phyloP scores from a whole-genome alignment of 2,797 vertebrate species.

The Oreochromis mossambicus region DNA sequence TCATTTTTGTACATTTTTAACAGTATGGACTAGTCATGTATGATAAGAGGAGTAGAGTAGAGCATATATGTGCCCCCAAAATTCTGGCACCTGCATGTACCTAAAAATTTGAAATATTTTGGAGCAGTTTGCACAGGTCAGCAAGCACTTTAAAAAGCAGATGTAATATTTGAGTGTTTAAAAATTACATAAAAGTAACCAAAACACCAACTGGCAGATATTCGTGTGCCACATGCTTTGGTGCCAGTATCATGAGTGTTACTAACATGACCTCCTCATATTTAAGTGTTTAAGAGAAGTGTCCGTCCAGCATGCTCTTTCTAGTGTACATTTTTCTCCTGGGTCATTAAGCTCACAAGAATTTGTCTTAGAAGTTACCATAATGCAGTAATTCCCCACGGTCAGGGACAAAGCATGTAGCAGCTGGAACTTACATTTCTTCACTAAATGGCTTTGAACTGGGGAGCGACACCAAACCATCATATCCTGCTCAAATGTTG shows the following conservation, averaged over 20 bases:
- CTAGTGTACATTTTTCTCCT: neutral
- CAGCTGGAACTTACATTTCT: neutral
- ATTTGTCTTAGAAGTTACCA: neutral
- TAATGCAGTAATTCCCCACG: neutral
- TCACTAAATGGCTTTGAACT: constrained; percentile 5
- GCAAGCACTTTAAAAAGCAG: neutral
- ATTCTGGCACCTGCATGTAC: neutral
- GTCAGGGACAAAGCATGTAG: constrained; percentile 10
- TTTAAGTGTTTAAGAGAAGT: neutral
- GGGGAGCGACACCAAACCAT: neutral
- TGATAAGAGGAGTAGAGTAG: neutral
- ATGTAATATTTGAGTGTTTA: neutral
- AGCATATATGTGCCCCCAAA: neutral
- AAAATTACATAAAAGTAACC: neutral
- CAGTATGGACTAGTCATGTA: neutral
- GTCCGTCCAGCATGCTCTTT: neutral
- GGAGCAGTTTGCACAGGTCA: neutral
- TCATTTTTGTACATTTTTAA: neutral
- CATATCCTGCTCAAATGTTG: constrained; percentile 16
- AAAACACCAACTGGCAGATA: neutral
- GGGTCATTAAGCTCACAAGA: neutral
- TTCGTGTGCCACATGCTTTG: neutral
- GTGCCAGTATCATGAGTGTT: neutral
- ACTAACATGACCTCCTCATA: neutral
- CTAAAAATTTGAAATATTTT: neutral